phyloP scores from a whole-genome alignment of 2,888 invertebrate genomes.

The Seladonia tumulorum region DNA sequence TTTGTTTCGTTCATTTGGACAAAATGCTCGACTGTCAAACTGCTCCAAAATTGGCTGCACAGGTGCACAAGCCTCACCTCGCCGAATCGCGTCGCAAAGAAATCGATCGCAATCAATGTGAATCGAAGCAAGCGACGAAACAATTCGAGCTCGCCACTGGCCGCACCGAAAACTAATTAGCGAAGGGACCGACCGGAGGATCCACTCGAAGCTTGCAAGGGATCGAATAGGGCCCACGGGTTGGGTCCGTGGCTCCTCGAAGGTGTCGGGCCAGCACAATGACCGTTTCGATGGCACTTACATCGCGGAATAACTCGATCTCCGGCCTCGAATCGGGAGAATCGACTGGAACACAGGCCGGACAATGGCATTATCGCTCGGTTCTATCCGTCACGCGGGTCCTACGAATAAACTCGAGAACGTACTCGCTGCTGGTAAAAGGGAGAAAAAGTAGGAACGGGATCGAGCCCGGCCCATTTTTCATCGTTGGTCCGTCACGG shows the following conservation, averaged over 20 bases:
- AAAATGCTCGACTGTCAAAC: background rate
- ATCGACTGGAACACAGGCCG: slow-evolving; percentile 9
- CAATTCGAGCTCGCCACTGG: background rate
- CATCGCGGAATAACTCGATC: slow-evolving; percentile 28
- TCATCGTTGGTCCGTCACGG: slow-evolving; percentile 1
- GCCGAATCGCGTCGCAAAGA: background rate
- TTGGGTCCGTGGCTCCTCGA: slow-evolving; percentile 1
- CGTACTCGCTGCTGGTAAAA: slow-evolving; percentile 6
- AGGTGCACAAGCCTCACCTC: background rate
- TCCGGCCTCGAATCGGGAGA: slow-evolving; percentile 18
- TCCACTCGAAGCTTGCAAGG: background rate
- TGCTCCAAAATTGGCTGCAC: background rate
- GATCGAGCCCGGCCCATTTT: background rate
- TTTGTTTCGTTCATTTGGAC: too few species aligned
- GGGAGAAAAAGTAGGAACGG: background rate
- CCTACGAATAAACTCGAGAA: slow-evolving; percentile 21
- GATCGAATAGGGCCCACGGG: background rate
- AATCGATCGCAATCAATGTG: background rate
- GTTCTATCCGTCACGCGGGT: slow-evolving; percentile 22
- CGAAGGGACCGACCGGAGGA: background rate
- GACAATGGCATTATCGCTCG: slow-evolving; percentile 44
- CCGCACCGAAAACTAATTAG: background rate
- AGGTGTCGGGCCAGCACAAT: slow-evolving; percentile 34
- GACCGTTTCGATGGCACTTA: slow-evolving; percentile 22
- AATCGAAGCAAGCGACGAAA: background rate